Evolutionary conservation across 2,113 vertebrate species (phyloP), one percentile per base, ranked within the genome.

Genomic region (Hypocryptadius cinnamomeus): DNA sequence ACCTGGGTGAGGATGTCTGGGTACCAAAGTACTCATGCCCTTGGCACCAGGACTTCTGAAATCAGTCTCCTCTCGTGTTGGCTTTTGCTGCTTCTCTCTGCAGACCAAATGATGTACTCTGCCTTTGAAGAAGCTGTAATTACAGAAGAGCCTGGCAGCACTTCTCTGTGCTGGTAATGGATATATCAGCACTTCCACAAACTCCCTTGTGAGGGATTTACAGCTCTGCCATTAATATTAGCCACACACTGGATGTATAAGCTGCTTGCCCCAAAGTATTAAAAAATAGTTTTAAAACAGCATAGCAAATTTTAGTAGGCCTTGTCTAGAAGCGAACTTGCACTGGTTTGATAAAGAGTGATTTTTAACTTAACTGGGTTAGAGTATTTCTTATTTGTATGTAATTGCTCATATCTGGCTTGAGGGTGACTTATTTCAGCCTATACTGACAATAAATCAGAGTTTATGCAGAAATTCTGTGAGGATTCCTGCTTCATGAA

Each of bases 91-190:
- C 69, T 93, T 85, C 72, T 95, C 69, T 96, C 88, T 90, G 85
- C 72, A 93, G 96, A 95, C 90, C 79, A 71, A 71, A 39, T 47
- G 51, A 88, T 71, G 64, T 54, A 50, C 64, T 92, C 71, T 42
- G 48, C 85, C 74, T 89, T 94, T 96, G 95, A 96, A 96, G 93
- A 90, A 86, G 51, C 72, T 81, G 76, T 90, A 96, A 96, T 96
- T 96, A 88, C 77, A 71, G 79, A 80, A 81, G 86, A 89, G 88
- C 44, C 85, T 23, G 3, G 77, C 72, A 86, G 88, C 72, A 71
- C 45, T 96, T 95, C 86, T 12, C 51, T 81, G 33, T 71, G 72
- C 72, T 92, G 65, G 69, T 88, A 92, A 86, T 86, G 90, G 95
- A 48, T 93, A 71, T 92, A 94, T 96, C 93, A 93, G 72, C 73